Base-by-base conservation (phyloP, 2,113 vertebrate species). In the Montifringilla adamsi region DNA sequence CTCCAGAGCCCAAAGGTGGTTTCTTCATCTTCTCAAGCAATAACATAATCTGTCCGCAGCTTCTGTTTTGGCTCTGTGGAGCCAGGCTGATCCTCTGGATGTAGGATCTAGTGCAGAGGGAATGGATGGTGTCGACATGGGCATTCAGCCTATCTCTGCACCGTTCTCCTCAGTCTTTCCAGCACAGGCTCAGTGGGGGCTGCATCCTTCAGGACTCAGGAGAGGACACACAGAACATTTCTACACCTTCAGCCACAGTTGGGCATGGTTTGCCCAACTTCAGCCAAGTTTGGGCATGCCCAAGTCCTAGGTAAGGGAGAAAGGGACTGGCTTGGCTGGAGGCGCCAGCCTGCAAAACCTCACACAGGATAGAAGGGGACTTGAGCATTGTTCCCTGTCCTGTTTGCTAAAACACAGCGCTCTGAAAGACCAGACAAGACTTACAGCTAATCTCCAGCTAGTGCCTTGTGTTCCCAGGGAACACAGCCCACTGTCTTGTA, bases 401-500 rank as follows among this genome's bases (percentile, higher is more conserved):
- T 11, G 13, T 11, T 15, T 47, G 67, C 15, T 67, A 70, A 92
- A 94, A 12, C 8, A 35, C n/a, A 18, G 33, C 30, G 31, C 30
- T 82, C 10, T 77, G 68, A 52, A 76, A 70, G 41, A 80, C 28
- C 58, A 74, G 50, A 39, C 22, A 44, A 77, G 55, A 19, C 28
- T 50, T 56, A 30, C 11, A 55, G 52, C 30, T 77, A 15, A 86
- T 44, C 47, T 85, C 22, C 55, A 63, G 37, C 15, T 47, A 83
- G 55, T 3, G 4, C 13, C 27, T 39, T 0, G 0, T 28, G 56
- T 60, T 76, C 52, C 30, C 39, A 2, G 2, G 73, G 52, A 91
- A 89, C 0, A 2, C 0, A 2, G 53, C 39, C 66, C 44, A 44
- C 67, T 39, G 64, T 63, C 27, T 50, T 88, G 90, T 62, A 83